phyloP scores from a whole-genome alignment of 2,888 invertebrate genomes.

The Troides aeacus region DNA sequence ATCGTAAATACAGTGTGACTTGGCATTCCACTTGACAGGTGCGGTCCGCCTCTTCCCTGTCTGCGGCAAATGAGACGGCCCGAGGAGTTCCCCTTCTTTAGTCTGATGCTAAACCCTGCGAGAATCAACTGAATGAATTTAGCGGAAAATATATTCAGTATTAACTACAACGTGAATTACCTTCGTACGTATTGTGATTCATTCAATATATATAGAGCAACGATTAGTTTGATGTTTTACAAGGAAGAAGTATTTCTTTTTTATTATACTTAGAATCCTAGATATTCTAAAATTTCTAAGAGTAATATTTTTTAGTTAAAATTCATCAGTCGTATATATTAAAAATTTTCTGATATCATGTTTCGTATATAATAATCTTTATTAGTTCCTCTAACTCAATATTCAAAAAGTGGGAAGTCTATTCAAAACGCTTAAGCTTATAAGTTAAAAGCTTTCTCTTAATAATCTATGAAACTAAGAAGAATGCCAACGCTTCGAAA shows the following conservation, averaged over 20 bases:
- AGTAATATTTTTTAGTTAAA: too few relatives aligned
- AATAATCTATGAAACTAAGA: constrained; percentile 11
- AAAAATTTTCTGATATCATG: background rate
- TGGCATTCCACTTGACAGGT: constrained; percentile 48
- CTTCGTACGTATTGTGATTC: too few relatives aligned
- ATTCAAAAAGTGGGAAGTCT: background rate
- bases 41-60: constrained; percentile 72
- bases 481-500: constrained; percentile 20
- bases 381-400: background rate
- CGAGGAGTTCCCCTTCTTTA: constrained; percentile 48
- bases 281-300: too few relatives aligned
- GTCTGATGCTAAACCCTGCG: constrained; percentile 33
- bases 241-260: too few relatives aligned
- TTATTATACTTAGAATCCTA: too few relatives aligned
- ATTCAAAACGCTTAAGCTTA: constrained; percentile 2
- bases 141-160: constrained; percentile 10
- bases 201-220: too few relatives aligned
- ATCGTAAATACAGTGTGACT: constrained; percentile 58
- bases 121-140: constrained; percentile 29
- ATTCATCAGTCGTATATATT: too few relatives aligned
- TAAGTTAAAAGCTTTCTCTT: background rate
- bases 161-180: background rate
- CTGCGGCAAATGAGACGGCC: constrained; percentile 65
- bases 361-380: background rate
- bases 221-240: background rate